Percentiles rank a stretch among this genome's conserved stretches.
phyloP scores from a whole-genome alignment of 2,797 vertebrate species.

The Enteromius unitaeniatus region DNA sequence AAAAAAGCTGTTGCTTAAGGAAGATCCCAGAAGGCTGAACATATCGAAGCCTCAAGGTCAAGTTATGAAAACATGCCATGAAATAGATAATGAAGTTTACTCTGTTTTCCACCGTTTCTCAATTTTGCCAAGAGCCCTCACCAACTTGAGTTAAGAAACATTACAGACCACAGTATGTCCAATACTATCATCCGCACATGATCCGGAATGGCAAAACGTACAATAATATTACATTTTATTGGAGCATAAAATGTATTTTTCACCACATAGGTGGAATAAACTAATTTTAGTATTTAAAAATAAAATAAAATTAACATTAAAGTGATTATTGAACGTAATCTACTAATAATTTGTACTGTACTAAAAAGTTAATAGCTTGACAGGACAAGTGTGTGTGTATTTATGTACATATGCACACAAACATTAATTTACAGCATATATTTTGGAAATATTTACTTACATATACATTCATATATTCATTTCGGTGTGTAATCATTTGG shows the following conservation, averaged over 20 bases:
- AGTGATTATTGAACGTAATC: too few species aligned
- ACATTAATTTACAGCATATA: too few species aligned
- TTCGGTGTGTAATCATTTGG: not conserved
- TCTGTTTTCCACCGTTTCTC: not conserved
- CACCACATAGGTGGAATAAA: too few species aligned
- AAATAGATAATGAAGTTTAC: not conserved
- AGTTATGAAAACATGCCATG: conserved; percentile 6
- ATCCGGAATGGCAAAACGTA: not conserved
- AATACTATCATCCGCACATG: not conserved
- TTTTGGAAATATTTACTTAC: too few species aligned
- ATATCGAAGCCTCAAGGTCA: not conserved
- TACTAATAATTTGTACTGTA: too few species aligned
- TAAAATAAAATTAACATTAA: too few species aligned
- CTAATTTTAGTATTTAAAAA: too few species aligned
- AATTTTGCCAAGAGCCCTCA: not conserved
- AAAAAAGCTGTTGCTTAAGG: not conserved
- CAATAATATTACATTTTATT: not conserved
- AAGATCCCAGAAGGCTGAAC: not conserved
- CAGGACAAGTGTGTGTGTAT: too few species aligned
- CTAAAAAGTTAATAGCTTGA: too few species aligned
- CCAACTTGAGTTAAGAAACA: not conserved
- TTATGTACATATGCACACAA: too few species aligned
- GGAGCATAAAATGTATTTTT: not conserved
- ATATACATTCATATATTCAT: too few species aligned
- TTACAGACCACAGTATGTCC: not conserved